Evolutionary conservation across 2,797 vertebrate genomes (phyloP).

Genomic region (Mus minutoides): DNA sequence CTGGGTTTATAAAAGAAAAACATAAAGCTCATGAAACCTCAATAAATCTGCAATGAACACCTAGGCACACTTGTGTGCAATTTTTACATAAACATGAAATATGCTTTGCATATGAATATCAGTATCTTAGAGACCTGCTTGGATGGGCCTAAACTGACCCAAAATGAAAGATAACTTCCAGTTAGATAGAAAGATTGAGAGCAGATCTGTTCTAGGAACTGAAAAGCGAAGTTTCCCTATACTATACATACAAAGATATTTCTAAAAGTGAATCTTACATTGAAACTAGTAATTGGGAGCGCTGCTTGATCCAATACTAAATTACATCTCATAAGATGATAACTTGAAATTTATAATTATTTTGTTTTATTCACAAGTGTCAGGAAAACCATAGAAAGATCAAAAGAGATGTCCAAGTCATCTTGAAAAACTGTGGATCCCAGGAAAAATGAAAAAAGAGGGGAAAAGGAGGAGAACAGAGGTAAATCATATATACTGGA

Average conservation of each 20-base stretch:
- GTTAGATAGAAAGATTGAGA: background rate
- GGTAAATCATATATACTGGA: background rate
- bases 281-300: conserved; percentile 39
- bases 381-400: conserved; percentile 8
- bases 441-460: background rate
- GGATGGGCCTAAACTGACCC: background rate
- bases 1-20: background rate
- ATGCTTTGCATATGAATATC: background rate
- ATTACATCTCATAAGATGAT: conserved; percentile 51
- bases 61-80: background rate
- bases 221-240: background rate
- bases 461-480: background rate
- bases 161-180: background rate
- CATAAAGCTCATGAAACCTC: background rate
- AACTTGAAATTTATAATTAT: conserved; percentile 55
- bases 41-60: background rate
- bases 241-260: background rate
- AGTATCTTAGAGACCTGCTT: background rate
- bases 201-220: background rate
- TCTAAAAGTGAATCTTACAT: conserved; percentile 24
- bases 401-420: conserved; percentile 43
- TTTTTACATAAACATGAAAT: background rate
- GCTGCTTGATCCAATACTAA: conserved; percentile 46
- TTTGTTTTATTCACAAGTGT: conserved; percentile 37
- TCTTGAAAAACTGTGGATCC: background rate